phyloP scores from a whole-genome alignment of 2,113 vertebrate genomes.

The Merops nubicus region DNA sequence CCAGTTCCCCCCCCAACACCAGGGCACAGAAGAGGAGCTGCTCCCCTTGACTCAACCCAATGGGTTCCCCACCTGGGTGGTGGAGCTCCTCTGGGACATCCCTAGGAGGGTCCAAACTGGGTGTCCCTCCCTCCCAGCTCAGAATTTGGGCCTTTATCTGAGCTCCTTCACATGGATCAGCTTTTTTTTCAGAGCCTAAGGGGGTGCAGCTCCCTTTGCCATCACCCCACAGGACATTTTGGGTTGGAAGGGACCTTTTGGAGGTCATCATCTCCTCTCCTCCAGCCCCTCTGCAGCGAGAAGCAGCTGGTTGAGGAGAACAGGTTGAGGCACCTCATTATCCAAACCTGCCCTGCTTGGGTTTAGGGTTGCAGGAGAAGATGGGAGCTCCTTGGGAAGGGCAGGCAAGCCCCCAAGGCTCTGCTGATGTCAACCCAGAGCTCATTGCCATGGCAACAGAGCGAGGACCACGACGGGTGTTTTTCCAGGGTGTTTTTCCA shows the following conservation, averaged over 20 bases:
- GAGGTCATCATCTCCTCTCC: too few relatives aligned
- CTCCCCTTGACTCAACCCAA: neutral
- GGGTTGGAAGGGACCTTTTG: neutral
- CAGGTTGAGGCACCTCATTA: neutral
- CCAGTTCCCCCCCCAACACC: fast-evolving
- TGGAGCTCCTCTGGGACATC: neutral
- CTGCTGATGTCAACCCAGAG: neutral
- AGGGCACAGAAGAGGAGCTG: fast-evolving
- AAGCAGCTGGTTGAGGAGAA: neutral
- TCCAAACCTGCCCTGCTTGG: fast-evolving
- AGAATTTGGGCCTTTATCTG: fast-evolving
- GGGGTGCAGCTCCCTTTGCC: fast-evolving
- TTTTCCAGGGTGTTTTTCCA: neutral
- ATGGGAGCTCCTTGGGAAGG: neutral
- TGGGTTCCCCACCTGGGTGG: neutral
- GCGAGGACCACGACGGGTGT: neutral
- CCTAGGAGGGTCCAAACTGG: too few relatives aligned
- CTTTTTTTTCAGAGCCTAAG: neutral
- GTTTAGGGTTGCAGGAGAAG: neutral
- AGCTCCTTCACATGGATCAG: neutral
- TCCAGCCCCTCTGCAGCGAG: neutral
- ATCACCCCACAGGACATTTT: neutral
- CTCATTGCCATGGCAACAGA: neutral
- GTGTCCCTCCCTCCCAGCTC: neutral
- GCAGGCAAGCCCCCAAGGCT: too few relatives aligned